Base-by-base conservation (phyloP, 2,113 vertebrate species). In the Pteropus alecto region DNA sequence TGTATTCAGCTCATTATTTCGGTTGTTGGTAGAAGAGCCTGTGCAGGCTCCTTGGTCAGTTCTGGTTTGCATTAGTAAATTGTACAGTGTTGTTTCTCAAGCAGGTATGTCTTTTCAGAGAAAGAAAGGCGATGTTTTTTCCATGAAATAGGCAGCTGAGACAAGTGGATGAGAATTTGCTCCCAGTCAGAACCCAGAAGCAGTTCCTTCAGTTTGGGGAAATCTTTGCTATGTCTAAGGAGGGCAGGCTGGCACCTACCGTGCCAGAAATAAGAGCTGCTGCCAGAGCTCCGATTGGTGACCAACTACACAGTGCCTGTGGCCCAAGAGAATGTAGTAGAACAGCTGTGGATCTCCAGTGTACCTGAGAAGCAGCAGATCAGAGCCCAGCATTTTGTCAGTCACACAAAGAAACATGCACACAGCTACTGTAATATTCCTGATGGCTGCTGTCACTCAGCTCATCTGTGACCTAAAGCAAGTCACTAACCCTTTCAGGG, bases 201-300 rank as follows among this genome's bases (percentile, higher is more conserved):
- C 0, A 2, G 24, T n/a, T 28, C 19, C 24, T 84, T 18, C 0
- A 8, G 18, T 11, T 24, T 41, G 21, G 21, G 46, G 38, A 58
- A 10, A 12, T 14, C n/a, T 48, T 14, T 35, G 12, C 1, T 19
- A 12, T 1, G 19, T 4, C 8, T 61, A 5, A 56, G 13, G 5
- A 73, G 22, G 13, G 38, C 46, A 67, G 41, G 51, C 11, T 18
- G 6, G 2, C 14, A 10, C 9, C 13, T 3, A 5, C 4, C 19
- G 51, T 63, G 16, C 5, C 12, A 8, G 82, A 7, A 30, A 22
- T 3, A 19, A 43, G 21, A 26, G 22, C 19, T n/a, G 48, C 30
- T 24, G 33, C 5, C 5, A 6, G 54, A 13, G 13, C 63, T 70
- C 28, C 41, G n/a, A 10, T 28, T 35, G 70, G 61, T 3, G 2